Evolutionary conservation across 2,113 vertebrate species (phyloP).

Genomic region (Caranx melampygus): DNA sequence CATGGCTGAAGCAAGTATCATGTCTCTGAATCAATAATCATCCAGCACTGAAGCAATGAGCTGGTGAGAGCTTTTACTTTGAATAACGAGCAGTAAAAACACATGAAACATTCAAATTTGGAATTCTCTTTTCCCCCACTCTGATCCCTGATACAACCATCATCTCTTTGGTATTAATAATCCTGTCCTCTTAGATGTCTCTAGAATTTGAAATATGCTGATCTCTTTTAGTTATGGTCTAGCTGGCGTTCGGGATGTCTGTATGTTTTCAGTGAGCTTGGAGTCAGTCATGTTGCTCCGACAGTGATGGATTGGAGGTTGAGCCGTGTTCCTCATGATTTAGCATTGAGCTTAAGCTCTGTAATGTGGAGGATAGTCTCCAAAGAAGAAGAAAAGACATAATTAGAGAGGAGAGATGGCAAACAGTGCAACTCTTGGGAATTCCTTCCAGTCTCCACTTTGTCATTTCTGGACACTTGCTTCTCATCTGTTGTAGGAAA

Average conservation of each 20-base stretch:
- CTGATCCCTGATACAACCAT: background rate
- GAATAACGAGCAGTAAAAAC: background rate
- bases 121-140: too few species aligned
- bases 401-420: constrained; percentile 48
- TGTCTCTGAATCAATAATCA: background rate
- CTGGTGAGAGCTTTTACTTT: background rate
- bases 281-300: constrained; percentile 37
- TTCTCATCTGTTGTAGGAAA: constrained; percentile 30
- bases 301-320: constrained; percentile 46
- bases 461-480: constrained; percentile 31
- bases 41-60: too few species aligned
- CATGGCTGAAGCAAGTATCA: background rate
- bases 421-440: constrained; percentile 18
- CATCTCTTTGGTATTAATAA: background rate
- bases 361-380: constrained; percentile 12
- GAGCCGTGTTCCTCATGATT: constrained; percentile 36
- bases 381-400: constrained; percentile 31
- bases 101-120: too few species aligned
- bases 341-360: constrained; percentile 15
- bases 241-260: background rate
- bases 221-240: background rate
- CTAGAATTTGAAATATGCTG: background rate
- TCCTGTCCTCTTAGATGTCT: background rate
- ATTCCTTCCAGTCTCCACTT: constrained; percentile 16
- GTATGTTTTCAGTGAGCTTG: constrained; percentile 16